These are phyloP conservation scores for Papilio polyxenes DNA, from an alignment of 1,140 invertebrate species.

Conservation along the genomic window DNA sequence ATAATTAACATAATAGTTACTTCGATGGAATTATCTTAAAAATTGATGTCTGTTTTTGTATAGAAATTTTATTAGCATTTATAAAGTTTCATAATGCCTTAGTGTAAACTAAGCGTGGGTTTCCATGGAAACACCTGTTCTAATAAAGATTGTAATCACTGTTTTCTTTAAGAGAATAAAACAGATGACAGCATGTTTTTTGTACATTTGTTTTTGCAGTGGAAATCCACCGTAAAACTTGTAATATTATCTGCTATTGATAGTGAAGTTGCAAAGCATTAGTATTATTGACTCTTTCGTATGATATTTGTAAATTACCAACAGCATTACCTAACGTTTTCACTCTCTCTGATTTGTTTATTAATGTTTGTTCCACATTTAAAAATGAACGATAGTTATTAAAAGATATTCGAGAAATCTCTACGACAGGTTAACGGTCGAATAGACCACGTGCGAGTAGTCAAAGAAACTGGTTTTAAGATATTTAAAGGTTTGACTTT, in stretches of 20 bases:
- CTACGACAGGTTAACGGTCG: constrained; percentile 15
- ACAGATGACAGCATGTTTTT: not conserved
- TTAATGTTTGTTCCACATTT: constrained; percentile 65
- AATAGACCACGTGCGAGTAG: constrained; percentile 24
- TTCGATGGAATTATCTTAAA: not conserved
- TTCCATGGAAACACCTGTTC: no score
- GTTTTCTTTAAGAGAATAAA: no score
- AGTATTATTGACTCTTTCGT: not conserved
- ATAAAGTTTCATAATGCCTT: no score
- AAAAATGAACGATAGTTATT: constrained; percentile 54
- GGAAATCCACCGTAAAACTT: not conserved
- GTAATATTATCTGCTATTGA: not conserved
- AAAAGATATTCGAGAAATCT: constrained; percentile 53
- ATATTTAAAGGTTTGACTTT: constrained; percentile 61
- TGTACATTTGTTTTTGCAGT: not conserved
- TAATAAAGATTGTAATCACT: no score
- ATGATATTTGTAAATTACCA: not conserved
- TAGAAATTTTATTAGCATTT: not conserved
- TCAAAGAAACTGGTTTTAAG: constrained; percentile 63
- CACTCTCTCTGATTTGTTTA: constrained; percentile 61
- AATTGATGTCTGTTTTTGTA: not conserved
- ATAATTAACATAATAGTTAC: not conserved
- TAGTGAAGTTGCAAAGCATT: not conserved
- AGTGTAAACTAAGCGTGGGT: no score
- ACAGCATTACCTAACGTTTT: constrained; percentile 24